Conservation (phyloP, 2,797 vertebrate species). For the Myotis daubentonii region DNA sequence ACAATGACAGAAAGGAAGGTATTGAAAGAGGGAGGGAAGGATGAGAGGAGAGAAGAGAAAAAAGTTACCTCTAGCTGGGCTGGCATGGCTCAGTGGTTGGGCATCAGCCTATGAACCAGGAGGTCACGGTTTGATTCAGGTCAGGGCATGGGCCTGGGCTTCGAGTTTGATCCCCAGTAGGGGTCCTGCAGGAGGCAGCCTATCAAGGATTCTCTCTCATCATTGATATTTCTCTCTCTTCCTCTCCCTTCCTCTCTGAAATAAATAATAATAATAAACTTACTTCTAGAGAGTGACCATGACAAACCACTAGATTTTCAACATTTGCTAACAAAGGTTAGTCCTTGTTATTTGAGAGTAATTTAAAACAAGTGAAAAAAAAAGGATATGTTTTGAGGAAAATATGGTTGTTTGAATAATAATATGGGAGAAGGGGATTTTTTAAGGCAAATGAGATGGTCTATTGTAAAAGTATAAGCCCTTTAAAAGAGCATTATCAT, state of each 20-base stretch:
- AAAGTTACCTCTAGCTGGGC: neutral
- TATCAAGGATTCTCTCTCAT: no score
- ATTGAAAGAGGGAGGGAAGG: neutral
- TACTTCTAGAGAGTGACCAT: neutral
- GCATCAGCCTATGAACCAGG: no score
- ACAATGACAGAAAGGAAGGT: neutral
- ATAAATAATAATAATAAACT: neutral
- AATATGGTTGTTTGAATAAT: neutral
- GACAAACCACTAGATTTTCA: neutral
- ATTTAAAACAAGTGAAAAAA: constrained; percentile 27
- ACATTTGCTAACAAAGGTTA: constrained; percentile 16
- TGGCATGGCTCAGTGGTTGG: no score
- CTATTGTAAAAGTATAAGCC: constrained; percentile 16
- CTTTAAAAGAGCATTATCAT: neutral
- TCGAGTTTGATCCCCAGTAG: no score
- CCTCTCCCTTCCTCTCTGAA: no score
- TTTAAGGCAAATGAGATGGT: neutral
- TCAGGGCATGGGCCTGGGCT: no score
- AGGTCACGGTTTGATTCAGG: no score
- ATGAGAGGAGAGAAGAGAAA: neutral
- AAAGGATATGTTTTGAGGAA: neutral
- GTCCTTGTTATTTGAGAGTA: neutral
- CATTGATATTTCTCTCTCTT: no score
- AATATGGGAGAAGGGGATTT: neutral
- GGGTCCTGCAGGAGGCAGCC: no score